These are phyloP conservation scores for Casuarius casuarius DNA, from an alignment of 2,113 vertebrate genomes.

Conservation along the genomic window DNA sequence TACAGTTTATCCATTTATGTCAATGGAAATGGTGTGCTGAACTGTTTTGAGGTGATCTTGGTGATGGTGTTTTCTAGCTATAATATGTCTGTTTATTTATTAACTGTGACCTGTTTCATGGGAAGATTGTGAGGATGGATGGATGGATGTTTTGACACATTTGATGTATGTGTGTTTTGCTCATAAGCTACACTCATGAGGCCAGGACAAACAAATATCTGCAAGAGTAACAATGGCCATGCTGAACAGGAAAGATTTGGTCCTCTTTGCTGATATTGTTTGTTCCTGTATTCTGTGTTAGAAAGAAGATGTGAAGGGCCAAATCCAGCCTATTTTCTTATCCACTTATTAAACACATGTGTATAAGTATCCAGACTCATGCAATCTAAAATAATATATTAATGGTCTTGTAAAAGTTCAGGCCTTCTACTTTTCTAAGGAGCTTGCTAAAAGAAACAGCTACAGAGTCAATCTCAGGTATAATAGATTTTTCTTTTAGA, in stretches of 20 bases:
- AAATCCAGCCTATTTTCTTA: background rate
- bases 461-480: conserved; percentile 46
- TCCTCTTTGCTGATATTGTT: background rate
- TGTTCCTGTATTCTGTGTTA: background rate
- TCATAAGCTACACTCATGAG: background rate
- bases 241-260: background rate
- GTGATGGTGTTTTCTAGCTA: background rate
- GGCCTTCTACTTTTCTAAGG: background rate
- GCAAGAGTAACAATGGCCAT: background rate
- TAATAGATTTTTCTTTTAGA: conserved; percentile 67
- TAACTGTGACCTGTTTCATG: background rate
- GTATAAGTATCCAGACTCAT: background rate
- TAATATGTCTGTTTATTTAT: background rate
- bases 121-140: background rate
- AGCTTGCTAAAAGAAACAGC: conserved; percentile 47
- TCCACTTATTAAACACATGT: background rate
- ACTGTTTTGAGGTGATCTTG: background rate
- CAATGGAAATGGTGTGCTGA: background rate
- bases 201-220: background rate
- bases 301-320: background rate
- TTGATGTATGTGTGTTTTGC: background rate
- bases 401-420: conserved; percentile 23
- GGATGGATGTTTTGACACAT: background rate
- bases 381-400: conserved; percentile 22
- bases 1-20: background rate